phyloP scores from a whole-genome alignment of 35 echinoderm and acorn worm genomes.

The Acanthaster planci region DNA sequence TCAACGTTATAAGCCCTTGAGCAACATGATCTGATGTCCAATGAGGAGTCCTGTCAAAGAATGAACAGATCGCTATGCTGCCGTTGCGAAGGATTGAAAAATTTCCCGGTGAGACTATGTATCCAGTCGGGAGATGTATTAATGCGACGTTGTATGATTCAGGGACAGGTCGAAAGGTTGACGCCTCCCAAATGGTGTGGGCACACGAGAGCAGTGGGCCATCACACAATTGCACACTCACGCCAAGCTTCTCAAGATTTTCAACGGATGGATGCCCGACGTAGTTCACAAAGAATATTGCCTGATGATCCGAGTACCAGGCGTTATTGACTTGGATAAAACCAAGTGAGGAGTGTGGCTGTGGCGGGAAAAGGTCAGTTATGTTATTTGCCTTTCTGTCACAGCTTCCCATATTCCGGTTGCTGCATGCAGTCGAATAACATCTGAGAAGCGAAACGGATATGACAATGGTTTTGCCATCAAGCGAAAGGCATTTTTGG shows the following conservation, averaged over 20 bases:
- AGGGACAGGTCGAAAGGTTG: background rate
- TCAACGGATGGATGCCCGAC: background rate
- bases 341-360: background rate
- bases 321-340: background rate
- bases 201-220: background rate
- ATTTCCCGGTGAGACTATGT: background rate
- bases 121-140: background rate
- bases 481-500: no score
- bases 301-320: background rate
- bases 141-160: background rate
- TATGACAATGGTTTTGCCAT: no score
- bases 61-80: background rate
- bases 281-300: background rate
- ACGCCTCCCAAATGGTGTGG: background rate
- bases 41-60: background rate
- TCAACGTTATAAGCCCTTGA: background rate
- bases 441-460: background rate
- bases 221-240: background rate
- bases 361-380: no score
- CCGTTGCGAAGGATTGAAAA: slow-evolving; percentile 13
- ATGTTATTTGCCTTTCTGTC: no score
- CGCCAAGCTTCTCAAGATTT: background rate
- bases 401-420: background rate
- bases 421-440: background rate
- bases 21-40: background rate